Conservation (phyloP, 2,888 invertebrate species). For the Lepidocyrtoides sp. region DNA sequence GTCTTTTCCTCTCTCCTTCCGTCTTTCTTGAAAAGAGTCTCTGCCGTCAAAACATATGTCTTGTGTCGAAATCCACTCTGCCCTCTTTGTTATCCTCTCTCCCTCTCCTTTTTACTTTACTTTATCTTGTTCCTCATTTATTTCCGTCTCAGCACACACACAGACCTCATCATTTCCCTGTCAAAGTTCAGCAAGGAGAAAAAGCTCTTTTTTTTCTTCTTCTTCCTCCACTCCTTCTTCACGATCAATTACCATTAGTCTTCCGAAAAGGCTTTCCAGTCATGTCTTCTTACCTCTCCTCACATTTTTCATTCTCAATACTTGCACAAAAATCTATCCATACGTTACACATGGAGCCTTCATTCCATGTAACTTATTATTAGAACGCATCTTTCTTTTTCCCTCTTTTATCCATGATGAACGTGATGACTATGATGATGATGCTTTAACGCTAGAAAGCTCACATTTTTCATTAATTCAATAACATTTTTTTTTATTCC, state of each 20-base stretch:
- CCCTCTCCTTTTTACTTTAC: slow-evolving; percentile 60
- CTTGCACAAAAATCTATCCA: background rate
- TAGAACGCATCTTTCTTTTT: background rate
- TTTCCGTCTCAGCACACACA: slow-evolving; percentile 77
- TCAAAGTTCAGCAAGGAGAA: slow-evolving; percentile 75
- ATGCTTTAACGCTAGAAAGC: slow-evolving; percentile 42
- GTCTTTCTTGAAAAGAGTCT: slow-evolving; percentile 56
- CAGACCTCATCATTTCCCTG: slow-evolving; percentile 78
- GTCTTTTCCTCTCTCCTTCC: slow-evolving; percentile 59
- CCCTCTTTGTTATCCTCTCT: slow-evolving; percentile 75
- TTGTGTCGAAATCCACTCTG: slow-evolving; percentile 78
- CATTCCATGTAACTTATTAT: slow-evolving; percentile 12
- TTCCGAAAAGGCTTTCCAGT: slow-evolving; percentile 64
- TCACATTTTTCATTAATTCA: slow-evolving; percentile 70
- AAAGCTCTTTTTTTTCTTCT: slow-evolving; percentile 54
- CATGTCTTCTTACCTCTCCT: slow-evolving; percentile 73
- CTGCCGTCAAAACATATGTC: slow-evolving; percentile 76
- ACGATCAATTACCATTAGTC: slow-evolving; percentile 79
- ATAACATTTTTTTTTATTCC: slow-evolving; percentile 42
- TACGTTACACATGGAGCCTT: background rate
- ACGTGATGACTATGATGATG: slow-evolving; percentile 29
- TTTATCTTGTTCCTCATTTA: slow-evolving; percentile 78
- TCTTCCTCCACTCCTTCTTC: slow-evolving; percentile 59
- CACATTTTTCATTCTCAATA: slow-evolving; percentile 71
- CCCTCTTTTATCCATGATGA: background rate